Evolutionary conservation across 2,113 vertebrate species (phyloP), one percentile per base, ranked within the genome.

Genomic region (Hucho hucho): DNA sequence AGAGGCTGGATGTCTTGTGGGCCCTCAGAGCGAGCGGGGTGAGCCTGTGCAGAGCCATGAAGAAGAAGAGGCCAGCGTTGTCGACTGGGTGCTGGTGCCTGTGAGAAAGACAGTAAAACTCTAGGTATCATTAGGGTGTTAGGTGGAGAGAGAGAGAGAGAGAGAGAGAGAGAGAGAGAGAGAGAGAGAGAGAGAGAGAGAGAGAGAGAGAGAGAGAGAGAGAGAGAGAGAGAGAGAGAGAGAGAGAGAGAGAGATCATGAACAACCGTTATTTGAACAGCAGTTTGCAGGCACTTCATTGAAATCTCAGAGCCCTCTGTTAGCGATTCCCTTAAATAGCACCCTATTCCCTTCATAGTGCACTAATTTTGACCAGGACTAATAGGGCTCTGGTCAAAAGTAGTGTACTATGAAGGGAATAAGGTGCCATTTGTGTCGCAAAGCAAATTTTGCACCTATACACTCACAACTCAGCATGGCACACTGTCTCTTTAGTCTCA

Each of bases 41-140:
- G 72, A 95, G 92, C 94, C 94, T 95, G 61, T 94, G 92, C 29
- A 94, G 84, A 18, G 93, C 94, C 93, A 95, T 94, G 79, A 94
- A 95, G 79, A 93, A 95, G 86, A 95, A 93, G 72, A 94, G 80
- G 74, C 94, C 94, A 0, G 93, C 92, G 37, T 95, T 95, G 87
- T 95, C 94, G 66, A 95, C 92, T n/a, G 94, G 94, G 90, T 95
- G 94, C 84, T 92, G 93, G 79, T 95, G 90, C 75, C 94, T 95
- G 86, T 67, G 88, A 87, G 63, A 78, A 78, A 81, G 12, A 67
- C 26, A 24, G 32, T 46, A n/a, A 69, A 37, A 43, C 24, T 46
- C 16, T 22, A 59, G 58, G n/a, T n/a, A 59, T 59, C n/a, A n/a
- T 59, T 4, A 22, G 58, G 4, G 4, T n/a, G 58, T n/a, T 59